Conservation (phyloP, 92 coral and sea anemone species). For the Muricea muricata region DNA sequence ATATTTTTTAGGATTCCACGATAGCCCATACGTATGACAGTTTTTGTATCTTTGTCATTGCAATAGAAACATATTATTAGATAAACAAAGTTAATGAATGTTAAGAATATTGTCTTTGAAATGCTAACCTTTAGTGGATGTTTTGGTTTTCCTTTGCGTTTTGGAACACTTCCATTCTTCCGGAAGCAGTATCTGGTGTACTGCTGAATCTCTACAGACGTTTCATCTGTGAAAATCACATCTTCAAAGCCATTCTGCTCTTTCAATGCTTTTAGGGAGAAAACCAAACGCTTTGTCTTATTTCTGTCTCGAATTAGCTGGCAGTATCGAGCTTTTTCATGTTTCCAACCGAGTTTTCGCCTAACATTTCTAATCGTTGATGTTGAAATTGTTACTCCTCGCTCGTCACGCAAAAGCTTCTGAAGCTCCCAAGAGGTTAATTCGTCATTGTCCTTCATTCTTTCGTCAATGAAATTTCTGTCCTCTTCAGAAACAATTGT, state of each 20-base stretch:
- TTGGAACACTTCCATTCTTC: neutral
- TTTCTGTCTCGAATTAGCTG: conserved; percentile 7
- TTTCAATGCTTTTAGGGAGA: conserved; percentile 1
- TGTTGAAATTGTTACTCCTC: neutral
- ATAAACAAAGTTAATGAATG: no score
- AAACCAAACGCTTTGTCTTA: conserved; percentile 5
- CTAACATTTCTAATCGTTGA: neutral
- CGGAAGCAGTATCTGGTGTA: conserved; percentile 21
- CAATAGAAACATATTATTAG: no score
- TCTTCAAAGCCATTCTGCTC: neutral
- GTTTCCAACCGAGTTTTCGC: no score
- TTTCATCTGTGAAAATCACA: conserved; percentile 15
- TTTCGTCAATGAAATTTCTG: neutral
- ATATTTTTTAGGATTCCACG: no score
- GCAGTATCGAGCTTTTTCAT: conserved; percentile 30
- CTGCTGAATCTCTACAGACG: conserved; percentile 5
- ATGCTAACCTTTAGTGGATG: conserved; percentile 7
- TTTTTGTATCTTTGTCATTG: no score
- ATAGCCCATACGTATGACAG: no score
- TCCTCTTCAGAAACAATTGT: neutral
- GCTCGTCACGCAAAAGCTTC: neutral
- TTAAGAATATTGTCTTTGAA: no score
- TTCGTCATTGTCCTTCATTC: no score
- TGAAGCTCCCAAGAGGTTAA: conserved; percentile 3
- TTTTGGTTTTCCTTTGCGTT: conserved; percentile 5